A percentile compares a stretch with the other conserved stretches of the same genome.
Conservation (phyloP, 1,140 invertebrate genomes). For the Lordiphosa stackelbergi region DNA sequence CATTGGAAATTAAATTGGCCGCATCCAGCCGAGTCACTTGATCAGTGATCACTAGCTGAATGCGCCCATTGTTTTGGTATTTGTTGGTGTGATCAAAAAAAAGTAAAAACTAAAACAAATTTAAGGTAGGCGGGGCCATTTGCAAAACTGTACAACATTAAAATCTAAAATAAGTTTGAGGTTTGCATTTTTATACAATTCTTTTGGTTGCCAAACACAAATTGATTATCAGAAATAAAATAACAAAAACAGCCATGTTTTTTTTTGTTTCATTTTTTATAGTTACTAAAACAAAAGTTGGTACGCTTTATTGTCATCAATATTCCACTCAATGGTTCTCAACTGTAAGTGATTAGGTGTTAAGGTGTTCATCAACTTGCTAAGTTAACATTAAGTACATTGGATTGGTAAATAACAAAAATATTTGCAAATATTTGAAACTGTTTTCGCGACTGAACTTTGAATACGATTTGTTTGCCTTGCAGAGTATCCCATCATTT, state of each 20-base stretch:
- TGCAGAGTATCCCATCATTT: constrained; percentile 30
- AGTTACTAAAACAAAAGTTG: constrained; percentile 35
- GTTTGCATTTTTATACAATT: constrained; percentile 44
- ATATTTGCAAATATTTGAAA: constrained; percentile 32
- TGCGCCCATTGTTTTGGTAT: constrained; percentile 4
- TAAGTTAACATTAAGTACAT: constrained; percentile 58
- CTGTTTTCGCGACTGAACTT: constrained; percentile 46
- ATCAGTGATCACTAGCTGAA: too few relatives aligned
- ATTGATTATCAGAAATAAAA: constrained; percentile 50
- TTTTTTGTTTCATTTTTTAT: constrained; percentile 25
- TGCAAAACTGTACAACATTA: constrained; percentile 71
- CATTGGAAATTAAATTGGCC: constrained; percentile 20
- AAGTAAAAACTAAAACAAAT: constrained; percentile 71
- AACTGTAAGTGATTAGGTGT: constrained; percentile 60
- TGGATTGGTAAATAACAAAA: constrained; percentile 26
- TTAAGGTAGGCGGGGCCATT: constrained; percentile 76
- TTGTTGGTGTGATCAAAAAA: constrained; percentile 22
- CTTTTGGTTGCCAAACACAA: constrained; percentile 72
- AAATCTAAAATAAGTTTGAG: constrained; percentile 30
- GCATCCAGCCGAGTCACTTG: too few relatives aligned
- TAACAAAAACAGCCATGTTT: constrained; percentile 29
- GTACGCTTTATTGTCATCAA: constrained; percentile 62
- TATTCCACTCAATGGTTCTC: constrained; percentile 23
- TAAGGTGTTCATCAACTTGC: constrained; percentile 40
- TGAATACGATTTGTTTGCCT: constrained; percentile 70